Percentiles rank a stretch among this genome's conserved stretches.
These are phyloP conservation scores for Mus caroli DNA, from an alignment of 2,797 vertebrate species.

Conservation along the genomic window DNA sequence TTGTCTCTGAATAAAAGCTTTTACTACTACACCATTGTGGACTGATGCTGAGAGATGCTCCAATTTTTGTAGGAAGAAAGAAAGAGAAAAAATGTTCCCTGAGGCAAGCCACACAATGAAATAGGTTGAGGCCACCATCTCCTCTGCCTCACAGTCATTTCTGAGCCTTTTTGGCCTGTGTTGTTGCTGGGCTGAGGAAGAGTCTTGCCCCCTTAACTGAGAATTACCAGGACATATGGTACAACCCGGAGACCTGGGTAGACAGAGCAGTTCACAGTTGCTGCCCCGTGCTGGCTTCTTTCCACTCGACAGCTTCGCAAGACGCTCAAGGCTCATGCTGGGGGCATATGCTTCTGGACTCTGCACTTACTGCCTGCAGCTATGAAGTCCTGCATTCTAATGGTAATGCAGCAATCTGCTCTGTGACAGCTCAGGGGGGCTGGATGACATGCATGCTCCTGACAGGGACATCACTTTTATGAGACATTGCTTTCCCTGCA, in stretches of 20 bases:
- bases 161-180: conserved; percentile 54
- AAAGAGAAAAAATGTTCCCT: background rate
- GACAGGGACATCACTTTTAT: conserved; percentile 97
- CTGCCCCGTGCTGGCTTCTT: conserved; percentile 90
- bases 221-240: conserved; percentile 88
- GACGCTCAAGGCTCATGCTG: conserved; percentile 90
- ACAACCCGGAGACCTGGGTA: conserved; percentile 79
- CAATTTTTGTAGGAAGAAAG: background rate
- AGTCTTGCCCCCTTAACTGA: conserved; percentile 72
- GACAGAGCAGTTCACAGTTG: conserved; percentile 89
- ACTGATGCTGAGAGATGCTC: background rate
- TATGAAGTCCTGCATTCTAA: conserved; percentile 90
- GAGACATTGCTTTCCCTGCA: conserved; percentile 94
- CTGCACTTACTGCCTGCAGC: conserved; percentile 91
- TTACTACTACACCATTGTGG: background rate
- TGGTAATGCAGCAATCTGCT: conserved; percentile 95
- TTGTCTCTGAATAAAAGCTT: background rate
- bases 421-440: conserved; percentile 91
- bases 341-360: conserved; percentile 92
- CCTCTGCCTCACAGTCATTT: conserved; percentile 34
- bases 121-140: background rate
- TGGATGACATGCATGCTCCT: conserved; percentile 91
- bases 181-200: conserved; percentile 68
- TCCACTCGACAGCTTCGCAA: conserved; percentile 92
- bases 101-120: background rate